Conservation (phyloP, 2,888 invertebrate genomes). For the Sarcophaga rosellei region DNA sequence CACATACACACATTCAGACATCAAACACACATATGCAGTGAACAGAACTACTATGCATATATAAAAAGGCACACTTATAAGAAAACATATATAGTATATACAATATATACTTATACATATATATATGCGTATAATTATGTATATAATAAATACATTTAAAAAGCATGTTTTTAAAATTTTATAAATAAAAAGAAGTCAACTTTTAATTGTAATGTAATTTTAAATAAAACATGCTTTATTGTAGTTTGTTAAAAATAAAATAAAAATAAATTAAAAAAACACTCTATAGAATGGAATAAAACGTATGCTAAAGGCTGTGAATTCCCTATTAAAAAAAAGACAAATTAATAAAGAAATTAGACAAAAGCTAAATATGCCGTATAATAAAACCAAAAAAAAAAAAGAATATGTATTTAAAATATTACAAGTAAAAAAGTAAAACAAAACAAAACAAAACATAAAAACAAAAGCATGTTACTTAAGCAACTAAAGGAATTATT, state of each 20-base stretch:
- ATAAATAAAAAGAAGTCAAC: constrained; percentile 40
- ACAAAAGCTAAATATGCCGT: constrained; percentile 46
- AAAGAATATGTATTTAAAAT: constrained; percentile 21
- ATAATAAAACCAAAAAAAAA: constrained; percentile 42
- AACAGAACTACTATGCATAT: background rate
- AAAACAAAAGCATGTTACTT: constrained; percentile 47
- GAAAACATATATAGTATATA: background rate
- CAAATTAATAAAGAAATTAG: constrained; percentile 42
- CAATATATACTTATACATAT: background rate
- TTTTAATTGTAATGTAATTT: too few species aligned
- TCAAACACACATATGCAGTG: background rate
- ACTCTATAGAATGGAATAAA: constrained; percentile 65
- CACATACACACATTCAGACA: constrained; percentile 17
- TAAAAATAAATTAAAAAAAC: constrained; percentile 14
- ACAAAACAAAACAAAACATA: background rate
- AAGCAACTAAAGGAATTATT: constrained; percentile 52
- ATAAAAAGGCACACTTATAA: constrained; percentile 25
- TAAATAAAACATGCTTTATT: constrained; percentile 35
- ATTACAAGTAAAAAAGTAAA: constrained; percentile 19
- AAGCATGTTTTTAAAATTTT: constrained; percentile 53
- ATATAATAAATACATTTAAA: constrained; percentile 24
- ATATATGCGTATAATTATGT: too few species aligned
- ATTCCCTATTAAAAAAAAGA: constrained; percentile 66
- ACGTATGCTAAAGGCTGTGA: constrained; percentile 74
- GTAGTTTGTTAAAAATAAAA: constrained; percentile 50